Base-by-base conservation (phyloP, 2,797 vertebrate species). In the Phrynocephalus vlangalii region DNA sequence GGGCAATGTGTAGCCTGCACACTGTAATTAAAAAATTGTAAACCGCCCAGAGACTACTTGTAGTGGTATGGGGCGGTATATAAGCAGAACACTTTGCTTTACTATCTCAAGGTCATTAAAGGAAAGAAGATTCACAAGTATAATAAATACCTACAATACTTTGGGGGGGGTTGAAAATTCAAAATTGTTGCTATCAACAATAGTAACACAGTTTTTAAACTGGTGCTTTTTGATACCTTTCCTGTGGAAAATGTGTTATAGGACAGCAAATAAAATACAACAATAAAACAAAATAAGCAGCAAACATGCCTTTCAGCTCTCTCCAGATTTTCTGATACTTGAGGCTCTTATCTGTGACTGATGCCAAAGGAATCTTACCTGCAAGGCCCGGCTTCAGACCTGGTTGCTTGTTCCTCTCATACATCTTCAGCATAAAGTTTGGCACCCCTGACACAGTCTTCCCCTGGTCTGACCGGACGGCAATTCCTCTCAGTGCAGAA, bases 331-430 rank as follows among this genome's bases (percentile, higher is more conserved):
- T 86, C 7, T 86, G 24, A 33, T 28, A 79, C 3, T 72, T 38
- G 24, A 89, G 75, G 30, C 1, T 7, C 63, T 60, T 26, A 13
- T 13, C 2, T 10, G n/a, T 70, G 20, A 10, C 33, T 6, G n/a
- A 28, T n/a, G 22, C 18, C 4, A 76, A 6, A 1, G 1, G 77
- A 1, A 73, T 48, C 52, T 95, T 91, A 99, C 99, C 98, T 96
- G 99, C 98, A 48, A 99, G 97, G 82, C 98, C 99, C 28, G 98
- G 97, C 5, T 98, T 99, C 87, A 99, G 95, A 7, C 99, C 99
- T 2, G 99, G 99, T 91, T 99, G 98, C 88, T 97, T 98, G 94
- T 99, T 99, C 84, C 97, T 99, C 94, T 99, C 98, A 22, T 99
- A 98, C 86, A 97, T 98, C 95, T 98, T 99, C 83, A 99, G 94